Base-by-base conservation (phyloP, 30 jellyfish, hydroid and myxozoan species). In the Chrysaora quinquecirrha region DNA sequence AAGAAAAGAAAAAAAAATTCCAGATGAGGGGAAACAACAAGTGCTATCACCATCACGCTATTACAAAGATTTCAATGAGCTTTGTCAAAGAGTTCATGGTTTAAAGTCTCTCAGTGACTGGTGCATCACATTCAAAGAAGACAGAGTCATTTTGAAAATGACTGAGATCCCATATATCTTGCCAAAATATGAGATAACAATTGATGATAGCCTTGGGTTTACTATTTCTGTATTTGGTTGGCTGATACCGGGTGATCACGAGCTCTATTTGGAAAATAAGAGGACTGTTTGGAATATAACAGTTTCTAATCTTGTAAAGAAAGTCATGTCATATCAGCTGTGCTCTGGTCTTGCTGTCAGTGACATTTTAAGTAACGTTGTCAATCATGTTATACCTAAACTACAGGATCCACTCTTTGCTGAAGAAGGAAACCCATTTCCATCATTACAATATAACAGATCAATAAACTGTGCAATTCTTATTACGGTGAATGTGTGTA, bases 321-420 rank as follows among this genome's bases (percentile, higher is more conserved):
- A 64, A 64, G 54, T 64, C 47, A 30, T 30, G 76, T 64, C 21
- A 21, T 64, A 21, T 50, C 62, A 31, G 23, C 50, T 19, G 0
- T 3, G 62, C 30, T 1, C 58, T 0, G 78, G 78, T 27, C 25
- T 66, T 33, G 25, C 78, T 66, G 78, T 11, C 61, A 2, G 58
- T 66, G 78, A 66, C 78, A 66, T 29, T 25, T 2, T 66, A 31
- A 66, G 78, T 32, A 28, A 66, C 24, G 52, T 66, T 66, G 61
- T 66, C 78, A 66, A 28, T 32, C 78, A 66, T 66, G 78, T 66
- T 66, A 56, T 66, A 0, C 78, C 78, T 66, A 66, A 66, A 31
- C 78, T 23, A 11, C 78, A 66, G 25, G 78, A 66, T 66, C 78
- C 78, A 66, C 78, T 66, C n/a, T n/a, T n/a, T n/a, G n/a, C n/a